These are phyloP conservation scores for Oscheius myriophilus DNA, from an alignment of 2,888 invertebrate species.

Conservation along the genomic window DNA sequence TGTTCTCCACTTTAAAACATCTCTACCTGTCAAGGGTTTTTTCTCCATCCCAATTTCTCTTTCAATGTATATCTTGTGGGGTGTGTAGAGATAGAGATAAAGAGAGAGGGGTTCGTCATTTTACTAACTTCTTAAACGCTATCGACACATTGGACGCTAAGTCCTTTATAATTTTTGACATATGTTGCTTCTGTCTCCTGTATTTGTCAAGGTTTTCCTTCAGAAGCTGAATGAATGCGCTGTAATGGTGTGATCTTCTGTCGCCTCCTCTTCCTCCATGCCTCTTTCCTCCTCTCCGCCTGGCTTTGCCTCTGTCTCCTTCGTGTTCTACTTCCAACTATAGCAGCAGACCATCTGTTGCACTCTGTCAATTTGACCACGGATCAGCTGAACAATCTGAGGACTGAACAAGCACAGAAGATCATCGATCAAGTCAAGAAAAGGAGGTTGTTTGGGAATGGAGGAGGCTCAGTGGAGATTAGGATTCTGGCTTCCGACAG, in stretches of 20 bases:
- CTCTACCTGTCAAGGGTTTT: no score
- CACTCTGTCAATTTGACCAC: not conserved
- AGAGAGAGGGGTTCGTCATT: no score
- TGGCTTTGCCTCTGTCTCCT: not conserved
- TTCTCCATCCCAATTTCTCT: no score
- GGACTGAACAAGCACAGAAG: not conserved
- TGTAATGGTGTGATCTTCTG: constrained; percentile 1
- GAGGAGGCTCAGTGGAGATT: constrained; percentile 31
- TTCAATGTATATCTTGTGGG: no score
- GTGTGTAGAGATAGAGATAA: no score
- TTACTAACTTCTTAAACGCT: no score
- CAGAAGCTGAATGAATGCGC: constrained; percentile 24
- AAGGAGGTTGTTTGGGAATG: not conserved
- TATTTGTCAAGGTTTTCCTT: not conserved
- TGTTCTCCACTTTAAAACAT: no score
- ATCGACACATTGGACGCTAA: no score
- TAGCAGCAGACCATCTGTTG: constrained; percentile 4
- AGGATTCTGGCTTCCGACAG: constrained; percentile 42
- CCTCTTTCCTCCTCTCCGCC: not conserved
- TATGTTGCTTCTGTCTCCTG: not conserved
- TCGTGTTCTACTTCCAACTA: constrained; percentile 6
- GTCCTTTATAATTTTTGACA: no score
- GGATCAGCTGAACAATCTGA: not conserved
- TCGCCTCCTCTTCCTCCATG: constrained; percentile 8
- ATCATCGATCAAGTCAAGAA: not conserved